Evolutionary conservation across 2,888 invertebrate genomes (phyloP).

Genomic region (Syrista parreyssii): DNA sequence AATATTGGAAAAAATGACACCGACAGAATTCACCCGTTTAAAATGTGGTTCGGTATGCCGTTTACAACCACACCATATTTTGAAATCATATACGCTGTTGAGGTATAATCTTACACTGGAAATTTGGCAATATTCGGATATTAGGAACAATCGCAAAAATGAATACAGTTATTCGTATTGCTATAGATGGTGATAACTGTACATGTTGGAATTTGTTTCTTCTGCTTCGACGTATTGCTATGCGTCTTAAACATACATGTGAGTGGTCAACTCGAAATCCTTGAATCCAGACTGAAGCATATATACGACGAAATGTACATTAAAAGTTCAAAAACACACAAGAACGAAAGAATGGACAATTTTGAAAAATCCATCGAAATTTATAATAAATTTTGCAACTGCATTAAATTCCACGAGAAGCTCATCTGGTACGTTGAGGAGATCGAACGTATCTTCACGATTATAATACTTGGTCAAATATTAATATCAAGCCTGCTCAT

Average conservation of each 20-base stretch:
- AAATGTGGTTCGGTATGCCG: slow-evolving; percentile 35
- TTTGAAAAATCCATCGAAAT: background rate
- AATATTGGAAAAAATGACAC: slow-evolving; percentile 36
- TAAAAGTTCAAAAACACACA: background rate
- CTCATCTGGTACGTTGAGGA: slow-evolving; percentile 31
- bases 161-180: background rate
- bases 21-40: slow-evolving; percentile 41
- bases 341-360: background rate
- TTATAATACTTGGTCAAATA: slow-evolving; percentile 38
- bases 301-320: slow-evolving; percentile 15
- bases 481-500: slow-evolving; percentile 37
- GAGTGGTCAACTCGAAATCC: slow-evolving; percentile 38
- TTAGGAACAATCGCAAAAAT: too few species aligned
- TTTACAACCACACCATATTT: slow-evolving; percentile 35
- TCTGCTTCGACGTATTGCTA: slow-evolving; percentile 42
- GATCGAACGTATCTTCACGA: slow-evolving; percentile 32
- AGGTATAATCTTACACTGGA: slow-evolving; percentile 24
- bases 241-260: slow-evolving; percentile 39
- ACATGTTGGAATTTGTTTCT: slow-evolving; percentile 38
- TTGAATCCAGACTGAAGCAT: slow-evolving; percentile 32
- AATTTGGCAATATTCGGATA: too few species aligned
- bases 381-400: slow-evolving; percentile 24
- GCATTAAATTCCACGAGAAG: slow-evolving; percentile 29
- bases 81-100: slow-evolving; percentile 30
- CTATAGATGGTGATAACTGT: slow-evolving; percentile 36